Conservation (phyloP, 2,113 vertebrate genomes). For the Euleptes europaea region DNA sequence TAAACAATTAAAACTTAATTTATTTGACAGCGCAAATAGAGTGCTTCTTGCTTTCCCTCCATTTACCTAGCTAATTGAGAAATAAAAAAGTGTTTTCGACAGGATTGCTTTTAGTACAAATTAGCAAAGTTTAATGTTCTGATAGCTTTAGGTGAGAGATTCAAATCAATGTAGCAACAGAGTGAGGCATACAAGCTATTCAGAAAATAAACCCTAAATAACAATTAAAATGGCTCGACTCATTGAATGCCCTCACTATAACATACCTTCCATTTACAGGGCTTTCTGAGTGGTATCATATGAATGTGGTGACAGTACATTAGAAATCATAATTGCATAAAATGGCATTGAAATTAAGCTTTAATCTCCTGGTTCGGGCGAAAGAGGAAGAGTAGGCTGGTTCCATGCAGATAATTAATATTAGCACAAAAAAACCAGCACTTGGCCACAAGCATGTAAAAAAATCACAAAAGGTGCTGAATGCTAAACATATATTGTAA, state of each 20-base stretch:
- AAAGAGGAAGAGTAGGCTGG: not conserved
- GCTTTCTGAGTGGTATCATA: too few relatives aligned
- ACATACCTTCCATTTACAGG: too few relatives aligned
- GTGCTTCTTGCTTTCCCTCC: not conserved
- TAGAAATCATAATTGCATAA: not conserved
- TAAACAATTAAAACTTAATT: conserved; percentile 17
- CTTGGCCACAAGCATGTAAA: too few relatives aligned
- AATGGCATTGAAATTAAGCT: not conserved
- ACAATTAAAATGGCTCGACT: not conserved
- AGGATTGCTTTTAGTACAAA: conserved; percentile 7
- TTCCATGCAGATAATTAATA: not conserved
- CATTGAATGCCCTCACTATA: not conserved
- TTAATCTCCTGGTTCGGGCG: not conserved
- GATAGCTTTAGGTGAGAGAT: not conserved
- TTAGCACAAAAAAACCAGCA: too few relatives aligned
- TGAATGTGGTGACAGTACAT: too few relatives aligned
- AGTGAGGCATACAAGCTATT: too few relatives aligned
- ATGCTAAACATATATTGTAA: too few relatives aligned
- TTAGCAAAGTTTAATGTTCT: not conserved
- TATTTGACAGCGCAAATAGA: not conserved
- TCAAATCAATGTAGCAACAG: not conserved
- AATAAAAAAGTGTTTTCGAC: not conserved
- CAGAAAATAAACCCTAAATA: not conserved
- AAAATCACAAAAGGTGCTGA: too few relatives aligned
- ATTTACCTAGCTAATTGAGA: not conserved